Conservation (phyloP, 2,113 vertebrate genomes). For the Ovis aries region DNA sequence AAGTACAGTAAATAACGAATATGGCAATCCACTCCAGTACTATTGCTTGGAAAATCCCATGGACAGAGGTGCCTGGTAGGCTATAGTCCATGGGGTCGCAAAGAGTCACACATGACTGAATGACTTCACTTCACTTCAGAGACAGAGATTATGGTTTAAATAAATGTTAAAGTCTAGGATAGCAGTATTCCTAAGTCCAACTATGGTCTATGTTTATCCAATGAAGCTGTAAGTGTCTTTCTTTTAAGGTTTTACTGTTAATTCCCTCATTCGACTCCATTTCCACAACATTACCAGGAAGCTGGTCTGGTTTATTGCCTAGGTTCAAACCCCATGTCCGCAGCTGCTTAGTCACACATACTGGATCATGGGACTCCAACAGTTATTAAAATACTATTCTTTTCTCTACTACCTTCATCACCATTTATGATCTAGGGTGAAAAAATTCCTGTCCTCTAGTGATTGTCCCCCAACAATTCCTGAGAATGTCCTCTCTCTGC, state of each 20-base stretch:
- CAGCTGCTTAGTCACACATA: accelerated
- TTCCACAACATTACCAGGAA: not conserved
- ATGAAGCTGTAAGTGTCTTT: not conserved
- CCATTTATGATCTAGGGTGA: not conserved
- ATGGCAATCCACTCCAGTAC: no score
- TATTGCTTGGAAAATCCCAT: no score
- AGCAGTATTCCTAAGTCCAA: not conserved
- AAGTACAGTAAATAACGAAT: not conserved
- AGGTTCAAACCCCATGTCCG: not conserved
- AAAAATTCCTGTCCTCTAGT: no score
- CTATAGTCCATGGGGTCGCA: no score
- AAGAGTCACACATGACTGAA: no score
- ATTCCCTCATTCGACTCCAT: not conserved
- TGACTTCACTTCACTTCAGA: not conserved
- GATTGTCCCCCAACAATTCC: not conserved
- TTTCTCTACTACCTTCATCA: not conserved
- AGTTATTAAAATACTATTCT: not conserved
- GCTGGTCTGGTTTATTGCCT: not conserved
- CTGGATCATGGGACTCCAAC: no score
- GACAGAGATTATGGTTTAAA: not conserved
- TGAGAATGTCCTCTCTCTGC: not conserved
- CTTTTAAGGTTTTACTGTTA: not conserved
- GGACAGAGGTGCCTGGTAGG: no score
- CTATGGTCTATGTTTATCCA: not conserved
- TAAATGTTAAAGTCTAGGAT: not conserved